Conservation (phyloP, 2,888 invertebrate genomes). For the Amaurobius ferox region DNA sequence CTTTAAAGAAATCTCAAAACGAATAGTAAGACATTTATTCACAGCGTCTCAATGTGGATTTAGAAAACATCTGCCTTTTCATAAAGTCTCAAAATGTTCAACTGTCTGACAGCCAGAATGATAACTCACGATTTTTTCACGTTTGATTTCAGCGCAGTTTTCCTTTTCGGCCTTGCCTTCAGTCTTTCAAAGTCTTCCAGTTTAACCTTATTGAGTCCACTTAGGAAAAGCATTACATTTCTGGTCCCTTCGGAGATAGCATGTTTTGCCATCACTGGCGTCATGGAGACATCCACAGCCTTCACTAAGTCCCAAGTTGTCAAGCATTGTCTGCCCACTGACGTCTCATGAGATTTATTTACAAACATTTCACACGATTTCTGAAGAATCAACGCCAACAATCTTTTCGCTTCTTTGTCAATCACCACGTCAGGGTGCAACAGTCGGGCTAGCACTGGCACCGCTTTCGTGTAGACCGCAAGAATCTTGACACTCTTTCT, state of each 20-base stretch:
- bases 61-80: no score
- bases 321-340: neutral
- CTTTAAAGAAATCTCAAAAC: no score
- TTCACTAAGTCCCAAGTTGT: neutral
- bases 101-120: no score
- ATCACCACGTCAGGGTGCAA: neutral
- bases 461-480: neutral
- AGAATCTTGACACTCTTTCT: no score
- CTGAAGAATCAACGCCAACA: conserved; percentile 9
- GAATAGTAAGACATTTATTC: no score
- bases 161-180: no score
- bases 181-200: neutral
- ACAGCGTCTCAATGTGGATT: no score
- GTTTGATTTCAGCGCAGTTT: no score
- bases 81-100: no score
- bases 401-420: neutral
- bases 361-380: neutral
- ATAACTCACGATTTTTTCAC: no score
- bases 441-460: neutral
- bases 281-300: conserved; percentile 5
- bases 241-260: conserved; percentile 14
- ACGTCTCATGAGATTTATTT: neutral
- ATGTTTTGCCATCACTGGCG: neutral
- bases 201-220: neutral
- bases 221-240: neutral